Base-by-base conservation (phyloP, 2,797 vertebrate genomes). In the Oreortyx pictus region DNA sequence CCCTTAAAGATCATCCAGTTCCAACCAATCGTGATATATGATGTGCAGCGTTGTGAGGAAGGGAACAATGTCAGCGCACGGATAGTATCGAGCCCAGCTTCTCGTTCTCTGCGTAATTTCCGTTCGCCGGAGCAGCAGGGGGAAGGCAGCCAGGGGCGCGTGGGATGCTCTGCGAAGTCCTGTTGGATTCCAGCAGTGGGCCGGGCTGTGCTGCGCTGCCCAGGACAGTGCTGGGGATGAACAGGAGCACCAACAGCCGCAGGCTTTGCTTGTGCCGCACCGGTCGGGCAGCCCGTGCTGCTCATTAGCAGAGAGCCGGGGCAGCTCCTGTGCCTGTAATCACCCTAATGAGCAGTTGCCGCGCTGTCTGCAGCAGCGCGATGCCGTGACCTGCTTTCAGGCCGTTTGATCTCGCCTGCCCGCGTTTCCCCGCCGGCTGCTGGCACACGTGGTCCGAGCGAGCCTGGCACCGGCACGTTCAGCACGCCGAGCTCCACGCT, bases 341-440 rank as follows among this genome's bases (percentile, higher is more conserved):
- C 74, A 76, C 23, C 29, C 71, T 93, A 94, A 93, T 84, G 89
- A 94, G 86, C 2, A 8, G 82, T 47, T 93, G 88, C 47, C 59
- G 3, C 15, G 67, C 37, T 52, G 5, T 76, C 84, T 25, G 79
- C 86, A 71, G 92, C 90, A 31, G 35, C 37, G 83, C 86, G 60
- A n/a, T 11, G 49, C 89, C 6, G 14, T 92, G 95, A 92, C 89
- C 94, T 93, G 89, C 46, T 93, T 94, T 92, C 4, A 5, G 84
- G 2, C 6, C 1, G 29, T 92, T 93, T 84, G 74, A 84, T 94
- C 84, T 9, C 23, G 37, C 80, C 23, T 1, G 18, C 65, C 33
- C 1, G 33, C 1, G 0, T 9, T 47, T 31, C 92, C 78, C 7
- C 0, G 0, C 33, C 29, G 1, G 80, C 66, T 14, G 54, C 39